These are phyloP conservation scores for Diploscapter pachys DNA, from an alignment of 1,140 invertebrate genomes.

Conservation along the genomic window DNA sequence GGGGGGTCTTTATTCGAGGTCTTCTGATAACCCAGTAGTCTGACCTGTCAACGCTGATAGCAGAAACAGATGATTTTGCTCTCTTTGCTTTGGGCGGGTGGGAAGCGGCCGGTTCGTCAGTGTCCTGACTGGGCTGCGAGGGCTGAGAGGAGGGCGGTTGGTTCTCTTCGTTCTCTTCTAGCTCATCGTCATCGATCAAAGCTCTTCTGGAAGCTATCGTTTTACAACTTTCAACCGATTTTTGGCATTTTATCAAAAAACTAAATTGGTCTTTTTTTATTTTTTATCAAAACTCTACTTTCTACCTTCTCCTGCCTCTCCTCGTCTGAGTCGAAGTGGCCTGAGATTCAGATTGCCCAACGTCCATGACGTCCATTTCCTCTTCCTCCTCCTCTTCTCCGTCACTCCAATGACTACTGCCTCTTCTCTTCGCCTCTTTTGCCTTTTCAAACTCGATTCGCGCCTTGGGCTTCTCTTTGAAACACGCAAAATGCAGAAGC, in stretches of 20 bases:
- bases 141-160: too few species aligned
- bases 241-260: background rate
- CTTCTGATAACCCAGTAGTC: background rate
- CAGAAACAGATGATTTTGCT: constrained; percentile 13
- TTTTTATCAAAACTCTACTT: constrained; percentile 5
- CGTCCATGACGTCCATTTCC: constrained; percentile 22
- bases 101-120: too few species aligned
- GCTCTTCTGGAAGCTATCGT: background rate
- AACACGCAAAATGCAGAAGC: constrained; percentile 92
- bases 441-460: constrained; percentile 33
- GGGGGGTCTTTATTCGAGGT: too few species aligned
- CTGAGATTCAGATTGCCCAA: constrained; percentile 12
- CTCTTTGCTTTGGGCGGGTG: constrained; percentile 24
- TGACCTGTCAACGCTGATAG: constrained; percentile 23
- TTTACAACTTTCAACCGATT: too few species aligned
- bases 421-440: constrained; percentile 30
- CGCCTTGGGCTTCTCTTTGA: constrained; percentile 71
- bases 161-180: background rate
- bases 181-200: constrained; percentile 34
- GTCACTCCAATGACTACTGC: background rate
- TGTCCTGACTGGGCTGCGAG: too few species aligned
- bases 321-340: constrained; percentile 32
- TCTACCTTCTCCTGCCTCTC: background rate
- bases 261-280: too few species aligned
- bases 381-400: constrained; percentile 34